Evolutionary conservation across 1,140 invertebrate genomes (phyloP).

Genomic region (Eumeta japonica): DNA sequence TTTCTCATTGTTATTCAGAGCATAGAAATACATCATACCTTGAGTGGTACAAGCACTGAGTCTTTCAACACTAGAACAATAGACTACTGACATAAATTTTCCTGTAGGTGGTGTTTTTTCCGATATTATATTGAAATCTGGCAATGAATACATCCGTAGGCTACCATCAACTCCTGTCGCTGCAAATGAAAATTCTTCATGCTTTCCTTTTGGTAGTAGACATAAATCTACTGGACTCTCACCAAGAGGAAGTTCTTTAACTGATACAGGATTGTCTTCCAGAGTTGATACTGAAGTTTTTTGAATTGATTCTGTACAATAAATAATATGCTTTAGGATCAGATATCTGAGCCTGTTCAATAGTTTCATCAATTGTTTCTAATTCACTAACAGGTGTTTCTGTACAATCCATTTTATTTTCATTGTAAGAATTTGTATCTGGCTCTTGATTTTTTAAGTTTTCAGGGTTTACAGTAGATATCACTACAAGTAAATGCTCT

Average conservation of each 20-base stretch:
- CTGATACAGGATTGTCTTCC: constrained; percentile 62
- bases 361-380: constrained; percentile 33
- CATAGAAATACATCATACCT: constrained; percentile 81
- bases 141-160: constrained; percentile 66
- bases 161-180: constrained; percentile 67
- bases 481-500: constrained; percentile 63
- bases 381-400: no score
- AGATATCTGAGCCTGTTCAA: constrained; percentile 22
- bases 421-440: constrained; percentile 30
- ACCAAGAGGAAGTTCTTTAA: constrained; percentile 61
- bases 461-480: constrained; percentile 45
- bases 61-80: constrained; percentile 79
- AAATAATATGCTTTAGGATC: constrained; percentile 40
- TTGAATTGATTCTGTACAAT: constrained; percentile 39
- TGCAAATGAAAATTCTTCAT: constrained; percentile 37
- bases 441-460: not conserved
- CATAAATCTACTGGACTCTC: constrained; percentile 69
- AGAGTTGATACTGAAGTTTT: constrained; percentile 42
- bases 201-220: constrained; percentile 61
- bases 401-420: constrained; percentile 44
- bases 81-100: constrained; percentile 72
- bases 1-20: constrained; percentile 68
- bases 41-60: constrained; percentile 78
- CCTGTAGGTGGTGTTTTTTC: constrained; percentile 65
- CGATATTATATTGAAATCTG: constrained; percentile 63